Percentiles rank a stretch among this genome's conserved stretches.
These are phyloP conservation scores for Enteromius treurensis DNA, from an alignment of 2,797 vertebrate genomes.

Conservation along the genomic window DNA sequence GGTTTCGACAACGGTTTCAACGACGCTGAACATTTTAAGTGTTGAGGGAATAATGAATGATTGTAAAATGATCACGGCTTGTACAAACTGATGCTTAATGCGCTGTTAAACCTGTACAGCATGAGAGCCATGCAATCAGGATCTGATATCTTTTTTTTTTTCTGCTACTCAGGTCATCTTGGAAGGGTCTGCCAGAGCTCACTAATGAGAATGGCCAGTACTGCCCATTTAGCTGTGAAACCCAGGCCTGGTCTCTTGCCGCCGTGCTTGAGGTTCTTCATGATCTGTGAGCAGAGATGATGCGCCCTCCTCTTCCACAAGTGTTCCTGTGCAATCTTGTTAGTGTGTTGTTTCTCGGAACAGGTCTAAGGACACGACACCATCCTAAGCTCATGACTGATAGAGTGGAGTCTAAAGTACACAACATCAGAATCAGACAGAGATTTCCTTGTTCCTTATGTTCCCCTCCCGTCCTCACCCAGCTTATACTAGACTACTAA, in stretches of 20 bases:
- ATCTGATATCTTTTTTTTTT: neutral
- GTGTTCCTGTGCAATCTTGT: slow-evolving; percentile 28
- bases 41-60: neutral
- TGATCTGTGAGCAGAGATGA: slow-evolving; percentile 78
- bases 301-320: neutral
- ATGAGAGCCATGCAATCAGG: neutral
- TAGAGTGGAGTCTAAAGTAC: slow-evolving; percentile 7
- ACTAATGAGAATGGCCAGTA: slow-evolving; percentile 94
- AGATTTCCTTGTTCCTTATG: neutral
- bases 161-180: slow-evolving; percentile 82
- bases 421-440: neutral
- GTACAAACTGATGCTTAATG: neutral
- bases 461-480: neutral
- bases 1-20: neutral
- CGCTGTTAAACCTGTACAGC: neutral
- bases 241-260: slow-evolving; percentile 94
- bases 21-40: neutral
- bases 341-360: neutral
- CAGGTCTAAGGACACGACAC: neutral
- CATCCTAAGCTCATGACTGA: neutral
- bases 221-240: slow-evolving; percentile 96
- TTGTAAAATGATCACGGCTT: neutral
- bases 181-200: slow-evolving; percentile 96
- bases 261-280: slow-evolving; percentile 88
- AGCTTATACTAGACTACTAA: neutral